Evolutionary conservation across 2,113 vertebrate species (phyloP).

Genomic region (Nycticryphes semicollaris): DNA sequence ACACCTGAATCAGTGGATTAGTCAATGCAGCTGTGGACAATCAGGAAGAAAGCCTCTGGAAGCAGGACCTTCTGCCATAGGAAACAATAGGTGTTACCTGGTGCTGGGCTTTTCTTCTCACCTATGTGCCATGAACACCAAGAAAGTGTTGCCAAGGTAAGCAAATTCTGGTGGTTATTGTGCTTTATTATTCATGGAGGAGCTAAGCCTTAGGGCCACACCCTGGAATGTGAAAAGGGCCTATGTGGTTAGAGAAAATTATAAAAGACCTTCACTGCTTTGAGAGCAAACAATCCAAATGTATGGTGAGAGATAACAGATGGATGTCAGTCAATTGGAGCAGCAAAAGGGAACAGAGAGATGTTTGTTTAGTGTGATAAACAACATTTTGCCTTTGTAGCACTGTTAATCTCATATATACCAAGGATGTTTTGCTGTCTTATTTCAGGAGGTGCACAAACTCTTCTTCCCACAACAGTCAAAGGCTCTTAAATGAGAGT

Average conservation of each 20-base stretch:
- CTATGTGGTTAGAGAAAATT: not conserved
- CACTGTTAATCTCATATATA: not conserved
- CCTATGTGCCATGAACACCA: accelerated
- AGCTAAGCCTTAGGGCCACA: not conserved
- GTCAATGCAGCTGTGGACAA: not conserved
- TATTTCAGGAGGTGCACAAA: not conserved
- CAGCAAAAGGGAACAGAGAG: not conserved
- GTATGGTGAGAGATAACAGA: not conserved
- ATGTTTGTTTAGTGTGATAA: not conserved
- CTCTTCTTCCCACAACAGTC: not conserved
- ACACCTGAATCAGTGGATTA: not conserved
- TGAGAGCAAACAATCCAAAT: not conserved
- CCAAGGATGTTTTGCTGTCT: not conserved
- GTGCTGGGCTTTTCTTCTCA: accelerated
- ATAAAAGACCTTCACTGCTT: not conserved
- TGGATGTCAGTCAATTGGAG: not conserved
- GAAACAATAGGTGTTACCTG: accelerated
- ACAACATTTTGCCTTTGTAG: not conserved
- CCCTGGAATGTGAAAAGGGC: not conserved
- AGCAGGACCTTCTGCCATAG: not conserved
- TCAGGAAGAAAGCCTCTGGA: not conserved
- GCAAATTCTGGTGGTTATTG: not conserved
- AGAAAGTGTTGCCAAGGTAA: not conserved
- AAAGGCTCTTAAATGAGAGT: not conserved
- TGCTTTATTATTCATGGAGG: not conserved